Evolutionary conservation across 2,113 vertebrate species (phyloP).

Genomic region (Prinia subflava): DNA sequence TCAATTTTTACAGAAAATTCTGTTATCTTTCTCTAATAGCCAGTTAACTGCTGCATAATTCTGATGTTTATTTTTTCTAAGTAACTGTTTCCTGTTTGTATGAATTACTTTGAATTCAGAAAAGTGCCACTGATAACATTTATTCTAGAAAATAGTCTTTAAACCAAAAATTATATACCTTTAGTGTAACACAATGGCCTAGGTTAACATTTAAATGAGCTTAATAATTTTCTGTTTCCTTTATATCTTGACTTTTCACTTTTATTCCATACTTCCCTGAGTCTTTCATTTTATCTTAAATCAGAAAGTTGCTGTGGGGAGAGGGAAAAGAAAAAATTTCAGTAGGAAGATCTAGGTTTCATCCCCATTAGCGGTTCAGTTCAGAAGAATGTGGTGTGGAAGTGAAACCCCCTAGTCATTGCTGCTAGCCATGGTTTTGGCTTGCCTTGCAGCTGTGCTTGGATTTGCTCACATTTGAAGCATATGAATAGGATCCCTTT

Average conservation of each 20-base stretch:
- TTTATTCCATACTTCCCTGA: not conserved
- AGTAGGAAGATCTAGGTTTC: not conserved
- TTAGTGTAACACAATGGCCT: not conserved
- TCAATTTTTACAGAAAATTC: not conserved
- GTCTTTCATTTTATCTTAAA: not conserved
- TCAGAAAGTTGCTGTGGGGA: not conserved
- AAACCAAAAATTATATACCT: not conserved
- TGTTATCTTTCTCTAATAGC: not conserved
- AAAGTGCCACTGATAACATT: not conserved
- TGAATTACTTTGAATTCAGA: not conserved
- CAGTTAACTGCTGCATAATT: not conserved
- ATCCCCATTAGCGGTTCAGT: not conserved
- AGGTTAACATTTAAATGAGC: not conserved
- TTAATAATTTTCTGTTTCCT: not conserved
- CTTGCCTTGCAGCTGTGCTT: not conserved
- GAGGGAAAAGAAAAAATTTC: not conserved
- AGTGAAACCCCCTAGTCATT: not conserved
- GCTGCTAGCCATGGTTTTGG: not conserved
- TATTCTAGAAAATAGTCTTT: not conserved
- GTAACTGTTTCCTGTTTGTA: not conserved
- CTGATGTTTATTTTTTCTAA: not conserved
- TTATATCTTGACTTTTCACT: not conserved
- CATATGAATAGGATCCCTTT: not conserved
- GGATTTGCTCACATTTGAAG: not conserved
- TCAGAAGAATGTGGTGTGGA: not conserved